Evolutionary conservation across 1,140 invertebrate genomes (phyloP), one percentile per base, ranked within the genome.

Genomic region (Drosophila nigromelanica): DNA sequence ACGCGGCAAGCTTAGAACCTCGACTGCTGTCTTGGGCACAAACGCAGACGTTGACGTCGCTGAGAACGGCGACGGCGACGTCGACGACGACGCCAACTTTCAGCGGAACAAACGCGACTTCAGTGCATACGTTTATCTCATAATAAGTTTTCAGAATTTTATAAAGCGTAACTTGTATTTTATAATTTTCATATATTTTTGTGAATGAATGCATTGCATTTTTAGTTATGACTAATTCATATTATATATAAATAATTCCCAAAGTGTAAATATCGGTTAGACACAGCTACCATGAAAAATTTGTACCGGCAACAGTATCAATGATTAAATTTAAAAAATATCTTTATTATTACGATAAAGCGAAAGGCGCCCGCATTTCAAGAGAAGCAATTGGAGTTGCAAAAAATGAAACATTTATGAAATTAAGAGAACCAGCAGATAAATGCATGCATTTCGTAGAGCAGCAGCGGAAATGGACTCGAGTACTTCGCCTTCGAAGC

Each of bases 1-100:
- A 61, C 83, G 55, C 73, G 56, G 39, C 73, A 66, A 79, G 56
- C 77, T 80, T 50, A 67, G 71, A 89, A 89, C 50, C 58, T 66
- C 76, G 70, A 87, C 83, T 87, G 83, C 14, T 24, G 47, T 24
- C 47, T n/a, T 71, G 51, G 70, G 21, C 45, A 14, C 35, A 52
- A 52, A 54, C 47, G 39, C 42, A 45, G 47, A 24, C 48, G 12
- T 7, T n/a, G n/a, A 37, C 37, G 30, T 18, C 33, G 59, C 35
- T 56, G 43, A 11, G 51, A 27, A 50, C 54, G 55, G 3, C 6
- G 35, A 50, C 54, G 55, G 3, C 6, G 54, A 33, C 82, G 6
- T 27, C 27, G 43, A 45, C n/a, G 8, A 2, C 8, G 33, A 35
- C 33, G 33, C 10, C 33, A 35, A 35, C 33, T 27, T 27, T 0